phyloP scores from a whole-genome alignment of 2,888 invertebrate species.

The Chirona hameri region DNA sequence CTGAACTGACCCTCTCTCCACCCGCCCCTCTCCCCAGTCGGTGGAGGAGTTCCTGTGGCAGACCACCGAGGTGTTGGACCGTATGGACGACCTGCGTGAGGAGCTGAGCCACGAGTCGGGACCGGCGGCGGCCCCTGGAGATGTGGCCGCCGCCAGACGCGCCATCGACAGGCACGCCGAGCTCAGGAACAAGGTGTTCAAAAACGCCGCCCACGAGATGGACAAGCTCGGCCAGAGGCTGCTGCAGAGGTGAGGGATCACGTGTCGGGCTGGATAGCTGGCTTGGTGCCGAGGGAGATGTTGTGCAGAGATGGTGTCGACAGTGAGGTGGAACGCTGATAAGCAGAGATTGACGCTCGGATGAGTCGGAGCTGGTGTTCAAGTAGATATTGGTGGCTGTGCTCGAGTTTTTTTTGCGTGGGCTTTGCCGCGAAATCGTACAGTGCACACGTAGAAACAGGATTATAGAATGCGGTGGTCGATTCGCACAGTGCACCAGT shows the following conservation, averaged over 20 bases:
- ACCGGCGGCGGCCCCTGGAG: constrained; percentile 93
- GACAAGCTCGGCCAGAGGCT: constrained; percentile 77
- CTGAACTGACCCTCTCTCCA: too few species aligned
- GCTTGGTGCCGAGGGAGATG: not conserved
- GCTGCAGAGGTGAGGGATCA: constrained; percentile 50
- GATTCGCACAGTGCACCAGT: too few species aligned
- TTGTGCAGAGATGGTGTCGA: too few species aligned
- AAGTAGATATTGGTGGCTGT: too few species aligned
- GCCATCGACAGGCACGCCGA: constrained; percentile 90
- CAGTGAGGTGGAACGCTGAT: too few species aligned
- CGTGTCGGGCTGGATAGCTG: not conserved
- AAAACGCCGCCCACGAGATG: constrained; percentile 89
- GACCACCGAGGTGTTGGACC: constrained; percentile 85
- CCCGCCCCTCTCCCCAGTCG: constrained; percentile 58
- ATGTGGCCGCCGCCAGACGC: constrained; percentile 85
- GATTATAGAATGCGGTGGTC: too few species aligned
- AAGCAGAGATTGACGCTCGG: too few species aligned
- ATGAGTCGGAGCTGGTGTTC: too few species aligned
- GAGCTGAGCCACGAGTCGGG: constrained; percentile 82
- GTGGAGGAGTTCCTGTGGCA: constrained; percentile 96
- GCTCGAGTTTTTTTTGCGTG: too few species aligned
- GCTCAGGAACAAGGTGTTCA: constrained; percentile 88
- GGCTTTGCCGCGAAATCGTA: too few species aligned
- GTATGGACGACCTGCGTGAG: constrained; percentile 87
- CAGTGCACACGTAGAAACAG: too few species aligned